A percentile compares a stretch with the other conserved stretches of the same genome.
phyloP scores from a whole-genome alignment of 2,888 invertebrate species.

The Chironomus tentans region DNA sequence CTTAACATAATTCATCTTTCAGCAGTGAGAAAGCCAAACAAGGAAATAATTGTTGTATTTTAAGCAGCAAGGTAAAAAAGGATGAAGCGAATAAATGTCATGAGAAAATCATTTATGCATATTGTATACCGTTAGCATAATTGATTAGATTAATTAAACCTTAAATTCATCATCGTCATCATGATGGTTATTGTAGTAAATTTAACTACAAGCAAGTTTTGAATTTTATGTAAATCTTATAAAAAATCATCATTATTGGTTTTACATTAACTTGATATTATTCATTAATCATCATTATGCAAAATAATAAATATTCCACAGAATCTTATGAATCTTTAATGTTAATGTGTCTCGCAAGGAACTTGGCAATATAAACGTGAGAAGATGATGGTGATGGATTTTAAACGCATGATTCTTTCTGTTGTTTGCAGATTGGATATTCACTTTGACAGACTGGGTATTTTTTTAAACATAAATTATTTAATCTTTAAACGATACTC shows the following conservation, averaged over 20 bases:
- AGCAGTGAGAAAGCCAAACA: background rate
- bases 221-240: conserved; percentile 4
- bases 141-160: conserved; percentile 21
- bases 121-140: background rate
- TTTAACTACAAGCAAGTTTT: background rate
- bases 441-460: background rate
- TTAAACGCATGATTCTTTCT: background rate
- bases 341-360: background rate
- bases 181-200: background rate
- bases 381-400: background rate
- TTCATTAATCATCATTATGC: conserved; percentile 26
- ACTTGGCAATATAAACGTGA: background rate
- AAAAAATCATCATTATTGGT: background rate
- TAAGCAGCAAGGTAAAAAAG: too few species aligned
- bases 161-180: background rate
- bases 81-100: background rate
- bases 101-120: background rate
- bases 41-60: background rate
- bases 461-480: background rate
- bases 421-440: background rate
- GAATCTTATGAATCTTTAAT: conserved; percentile 16
- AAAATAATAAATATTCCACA: background rate
- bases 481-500: too few species aligned
- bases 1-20: background rate
- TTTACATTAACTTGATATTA: background rate